Conservation (phyloP, 2,797 vertebrate species). For the Chelon auratus region DNA sequence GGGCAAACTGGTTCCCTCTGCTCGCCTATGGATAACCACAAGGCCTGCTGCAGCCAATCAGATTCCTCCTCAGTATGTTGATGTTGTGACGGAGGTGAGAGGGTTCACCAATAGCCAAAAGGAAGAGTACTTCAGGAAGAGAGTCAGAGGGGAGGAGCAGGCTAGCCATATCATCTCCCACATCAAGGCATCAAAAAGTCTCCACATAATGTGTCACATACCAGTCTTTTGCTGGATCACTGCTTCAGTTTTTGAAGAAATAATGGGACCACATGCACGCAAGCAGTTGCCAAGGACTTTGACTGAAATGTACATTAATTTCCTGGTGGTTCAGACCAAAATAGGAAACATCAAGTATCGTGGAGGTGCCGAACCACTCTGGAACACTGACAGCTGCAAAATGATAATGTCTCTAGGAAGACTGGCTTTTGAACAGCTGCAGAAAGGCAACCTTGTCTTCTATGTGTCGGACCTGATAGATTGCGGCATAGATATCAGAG, state of each 20-base stretch:
- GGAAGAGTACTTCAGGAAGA: background rate
- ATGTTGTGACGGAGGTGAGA: conserved; percentile 14
- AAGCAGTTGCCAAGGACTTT: conserved; percentile 13
- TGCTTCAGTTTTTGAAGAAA: conserved; percentile 11
- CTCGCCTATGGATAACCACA: background rate
- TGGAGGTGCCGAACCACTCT: background rate
- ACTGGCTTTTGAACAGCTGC: conserved; percentile 36
- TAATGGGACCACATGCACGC: background rate
- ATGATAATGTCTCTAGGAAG: conserved; percentile 26
- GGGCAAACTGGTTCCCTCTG: conserved; percentile 13
- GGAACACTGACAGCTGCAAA: background rate
- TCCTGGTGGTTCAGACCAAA: conserved; percentile 25
- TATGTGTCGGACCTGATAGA: background rate
- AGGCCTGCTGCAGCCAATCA: conserved; percentile 23
- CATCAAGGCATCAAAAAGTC: background rate
- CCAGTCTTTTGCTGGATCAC: conserved; percentile 47
- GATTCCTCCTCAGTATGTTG: conserved; percentile 7
- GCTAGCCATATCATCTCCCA: conserved; percentile 1
- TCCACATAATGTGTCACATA: conserved; percentile 44
- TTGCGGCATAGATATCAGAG: conserved; percentile 5
- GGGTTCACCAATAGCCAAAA: conserved; percentile 16
- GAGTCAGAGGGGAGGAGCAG: too few species aligned
- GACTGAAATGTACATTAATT: conserved; percentile 32
- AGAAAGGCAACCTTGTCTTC: conserved; percentile 25
- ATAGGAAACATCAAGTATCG: background rate